Evolutionary conservation across 1,140 invertebrate species (phyloP), one percentile per base, ranked within the genome.

Genomic region (Palaemon carinicauda): DNA sequence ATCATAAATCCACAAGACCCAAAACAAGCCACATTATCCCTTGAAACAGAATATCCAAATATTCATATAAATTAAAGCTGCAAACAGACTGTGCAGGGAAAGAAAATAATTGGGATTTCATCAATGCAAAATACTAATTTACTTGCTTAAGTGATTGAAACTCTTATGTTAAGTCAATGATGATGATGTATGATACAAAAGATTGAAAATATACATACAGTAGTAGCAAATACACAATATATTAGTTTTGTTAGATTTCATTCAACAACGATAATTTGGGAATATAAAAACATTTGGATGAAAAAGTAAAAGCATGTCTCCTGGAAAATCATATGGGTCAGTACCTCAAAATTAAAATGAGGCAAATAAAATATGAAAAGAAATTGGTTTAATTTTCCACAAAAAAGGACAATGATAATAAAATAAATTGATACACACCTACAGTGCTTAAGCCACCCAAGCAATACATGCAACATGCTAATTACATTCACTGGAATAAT

Each of bases 1-100:
- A 80, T 33, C 54, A 60, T n/a, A 80, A 33, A 69, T 41, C 12
- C 27, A 60, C 12, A 80, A 21, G n/a, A 75, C 73, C 33, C 73
- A 80, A 24, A 80, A 33, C 14, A 80, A 80, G 78, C 78, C 78
- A 80, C 78, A 80, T 80, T 80, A 80, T 80, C 78, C 78, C 78
- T 54, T 33, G 60, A 60, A 80, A 60, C 78, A 80, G 78, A 80
- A 80, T 80, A 80, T 80, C 78, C 78, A 60, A 56, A 60, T 14
- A 80, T 80, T 31, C 10, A 56, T 33, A 60, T n/a, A 80, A 56
- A 21, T 21, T 15, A 80, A 21, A 27, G 52, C 29, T 54, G 33
- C n/a, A 21, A 17, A 51, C 21, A 54, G 21, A 10, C 65, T 15
- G 54, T 31, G 54, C n/a, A 60, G 14, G 52, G 33, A 9, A 14